A percentile compares a stretch with the other conserved stretches of the same genome.
Evolutionary conservation across 2,888 invertebrate genomes (phyloP).

Genomic region (Tiphia femorata): DNA sequence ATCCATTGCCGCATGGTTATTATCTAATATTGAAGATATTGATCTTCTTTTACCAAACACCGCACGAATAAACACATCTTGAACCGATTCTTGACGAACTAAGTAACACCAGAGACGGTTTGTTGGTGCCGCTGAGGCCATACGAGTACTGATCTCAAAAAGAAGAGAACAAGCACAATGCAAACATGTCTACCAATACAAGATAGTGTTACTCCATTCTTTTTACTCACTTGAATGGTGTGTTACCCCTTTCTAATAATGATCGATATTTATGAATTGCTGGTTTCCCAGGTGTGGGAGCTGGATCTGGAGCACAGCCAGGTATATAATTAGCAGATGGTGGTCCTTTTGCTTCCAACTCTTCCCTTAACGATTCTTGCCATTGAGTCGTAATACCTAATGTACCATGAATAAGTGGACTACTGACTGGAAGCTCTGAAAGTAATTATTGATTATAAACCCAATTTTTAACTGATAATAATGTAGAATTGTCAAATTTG

Average conservation of each 20-base stretch:
- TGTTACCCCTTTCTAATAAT: slow-evolving; percentile 91
- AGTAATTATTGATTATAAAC: slow-evolving; percentile 10
- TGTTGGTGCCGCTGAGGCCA: slow-evolving; percentile 81
- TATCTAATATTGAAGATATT: slow-evolving; percentile 71
- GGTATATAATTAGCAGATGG: slow-evolving; percentile 90
- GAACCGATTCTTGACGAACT: slow-evolving; percentile 91
- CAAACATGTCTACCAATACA: not conserved
- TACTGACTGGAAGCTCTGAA: slow-evolving; percentile 91
- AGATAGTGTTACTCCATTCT: not conserved
- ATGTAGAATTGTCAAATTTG: not conserved
- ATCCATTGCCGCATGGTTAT: slow-evolving; percentile 59
- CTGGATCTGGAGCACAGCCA: slow-evolving; percentile 87
- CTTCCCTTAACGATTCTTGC: slow-evolving; percentile 85
- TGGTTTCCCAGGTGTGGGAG: slow-evolving; percentile 73
- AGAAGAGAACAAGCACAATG: too few species aligned
- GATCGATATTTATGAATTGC: slow-evolving; percentile 94
- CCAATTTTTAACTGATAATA: not conserved
- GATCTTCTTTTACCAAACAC: slow-evolving; percentile 88
- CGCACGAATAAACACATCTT: slow-evolving; percentile 94
- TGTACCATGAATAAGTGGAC: slow-evolving; percentile 92
- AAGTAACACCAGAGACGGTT: slow-evolving; percentile 93
- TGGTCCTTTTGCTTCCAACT: slow-evolving; percentile 82
- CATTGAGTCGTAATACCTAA: slow-evolving; percentile 89
- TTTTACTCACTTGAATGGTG: slow-evolving; percentile 84
- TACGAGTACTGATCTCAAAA: slow-evolving; percentile 70